Conservation (phyloP, 2,113 vertebrate species). For the Pollimyrus isidori region DNA sequence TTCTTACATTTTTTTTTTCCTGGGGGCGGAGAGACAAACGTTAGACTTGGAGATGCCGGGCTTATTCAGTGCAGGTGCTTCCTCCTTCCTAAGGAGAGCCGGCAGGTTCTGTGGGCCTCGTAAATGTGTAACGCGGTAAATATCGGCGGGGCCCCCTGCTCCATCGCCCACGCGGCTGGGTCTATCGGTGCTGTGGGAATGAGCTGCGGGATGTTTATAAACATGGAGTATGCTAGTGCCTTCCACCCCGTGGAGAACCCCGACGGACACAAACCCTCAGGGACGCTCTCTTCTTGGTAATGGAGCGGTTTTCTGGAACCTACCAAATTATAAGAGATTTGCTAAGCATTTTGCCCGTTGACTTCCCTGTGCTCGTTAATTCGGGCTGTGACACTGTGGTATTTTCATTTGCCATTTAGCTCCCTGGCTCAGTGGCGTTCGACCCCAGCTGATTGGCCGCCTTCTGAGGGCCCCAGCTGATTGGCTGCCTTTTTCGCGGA, state of each 20-base stretch:
- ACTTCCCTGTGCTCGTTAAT: constrained; percentile 20
- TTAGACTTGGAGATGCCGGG: constrained; percentile 20
- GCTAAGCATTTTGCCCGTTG: background rate
- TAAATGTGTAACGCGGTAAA: constrained; percentile 39
- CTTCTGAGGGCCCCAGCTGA: constrained; percentile 21
- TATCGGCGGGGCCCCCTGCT: constrained; percentile 22
- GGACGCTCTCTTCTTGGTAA: background rate
- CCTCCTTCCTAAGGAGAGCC: constrained; percentile 25
- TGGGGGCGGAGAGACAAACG: background rate
- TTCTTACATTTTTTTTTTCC: background rate
- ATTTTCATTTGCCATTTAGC: constrained; percentile 33
- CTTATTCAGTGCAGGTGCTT: constrained; percentile 27
- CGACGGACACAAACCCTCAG: background rate
- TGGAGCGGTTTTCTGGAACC: background rate
- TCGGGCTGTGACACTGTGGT: constrained; percentile 12
- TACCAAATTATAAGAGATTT: background rate
- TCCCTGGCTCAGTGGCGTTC: constrained; percentile 9
- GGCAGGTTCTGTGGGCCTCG: constrained; percentile 29
- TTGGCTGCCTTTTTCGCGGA: constrained; percentile 26
- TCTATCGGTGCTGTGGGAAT: background rate
- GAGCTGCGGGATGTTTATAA: background rate
- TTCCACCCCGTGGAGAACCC: background rate
- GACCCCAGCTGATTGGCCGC: constrained; percentile 14
- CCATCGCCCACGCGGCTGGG: too few species aligned
- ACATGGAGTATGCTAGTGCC: background rate